Conservation (phyloP, 35 echinoderm and acorn worm species). For the Diadema setosum region DNA sequence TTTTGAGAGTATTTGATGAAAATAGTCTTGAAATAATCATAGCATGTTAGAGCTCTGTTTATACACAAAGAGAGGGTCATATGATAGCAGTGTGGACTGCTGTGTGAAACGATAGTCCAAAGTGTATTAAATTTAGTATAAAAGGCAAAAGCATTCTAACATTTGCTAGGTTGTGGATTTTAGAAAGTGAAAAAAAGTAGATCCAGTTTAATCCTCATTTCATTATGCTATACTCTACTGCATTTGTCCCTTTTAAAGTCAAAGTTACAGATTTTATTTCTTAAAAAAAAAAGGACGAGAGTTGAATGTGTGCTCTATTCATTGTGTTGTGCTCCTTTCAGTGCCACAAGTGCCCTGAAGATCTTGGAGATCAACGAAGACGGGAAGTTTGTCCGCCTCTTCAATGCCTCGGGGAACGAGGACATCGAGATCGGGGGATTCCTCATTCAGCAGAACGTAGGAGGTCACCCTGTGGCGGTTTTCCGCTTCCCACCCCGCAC, state of each 20-base stretch:
- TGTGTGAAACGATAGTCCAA: too few relatives aligned
- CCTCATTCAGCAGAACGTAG: conserved; percentile 96
- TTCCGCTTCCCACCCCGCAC: conserved; percentile 91
- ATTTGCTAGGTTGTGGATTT: too few relatives aligned
- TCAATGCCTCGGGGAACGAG: conserved; percentile 64
- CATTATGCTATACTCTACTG: too few relatives aligned
- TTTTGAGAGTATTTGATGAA: too few relatives aligned
- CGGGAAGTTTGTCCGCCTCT: conserved; percentile 88
- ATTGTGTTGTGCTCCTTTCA: conserved; percentile 17
- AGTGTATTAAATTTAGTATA: too few relatives aligned
- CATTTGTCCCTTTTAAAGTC: too few relatives aligned
- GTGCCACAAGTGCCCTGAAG: conserved; percentile 80
- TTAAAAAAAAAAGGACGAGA: not conserved
- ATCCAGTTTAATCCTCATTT: too few relatives aligned
- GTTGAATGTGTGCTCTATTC: not conserved
- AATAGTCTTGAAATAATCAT: not conserved
- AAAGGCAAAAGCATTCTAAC: too few relatives aligned
- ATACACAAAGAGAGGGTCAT: too few relatives aligned
- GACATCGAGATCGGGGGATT: conserved; percentile 89
- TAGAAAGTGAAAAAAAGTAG: too few relatives aligned
- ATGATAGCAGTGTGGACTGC: too few relatives aligned
- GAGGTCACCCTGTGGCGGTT: conserved; percentile 94
- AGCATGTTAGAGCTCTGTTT: not conserved
- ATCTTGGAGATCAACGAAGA: conserved; percentile 91
- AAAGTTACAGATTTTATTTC: not conserved